Percentiles rank a stretch among this genome's conserved stretches.
phyloP scores from a whole-genome alignment of 2,888 invertebrate genomes.

The Thecophora atra region DNA sequence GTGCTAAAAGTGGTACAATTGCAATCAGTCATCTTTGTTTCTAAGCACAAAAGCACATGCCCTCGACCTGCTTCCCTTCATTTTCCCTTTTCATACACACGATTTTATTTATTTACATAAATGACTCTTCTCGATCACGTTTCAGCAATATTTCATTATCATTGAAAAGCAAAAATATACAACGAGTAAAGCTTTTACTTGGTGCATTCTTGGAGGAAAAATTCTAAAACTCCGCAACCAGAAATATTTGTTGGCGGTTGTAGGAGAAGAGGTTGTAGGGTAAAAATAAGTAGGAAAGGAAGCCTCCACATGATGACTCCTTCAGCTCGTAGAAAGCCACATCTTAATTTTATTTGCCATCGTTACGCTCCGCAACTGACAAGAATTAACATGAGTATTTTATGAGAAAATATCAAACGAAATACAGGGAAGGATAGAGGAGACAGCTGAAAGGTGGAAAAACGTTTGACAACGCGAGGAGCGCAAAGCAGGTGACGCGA shows the following conservation, averaged over 20 bases:
- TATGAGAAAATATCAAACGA: background rate
- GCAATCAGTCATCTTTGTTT: too few relatives aligned
- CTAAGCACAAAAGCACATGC: too few relatives aligned
- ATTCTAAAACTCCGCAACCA: background rate
- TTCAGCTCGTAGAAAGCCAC: slow-evolving; percentile 44
- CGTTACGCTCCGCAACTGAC: slow-evolving; percentile 54
- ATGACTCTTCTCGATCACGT: slow-evolving; percentile 50
- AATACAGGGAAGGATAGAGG: slow-evolving; percentile 21
- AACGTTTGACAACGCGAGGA: slow-evolving; percentile 28
- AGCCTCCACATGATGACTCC: slow-evolving; percentile 40
- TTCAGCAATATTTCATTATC: slow-evolving; percentile 58
- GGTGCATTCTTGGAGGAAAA: background rate
- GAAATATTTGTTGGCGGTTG: background rate
- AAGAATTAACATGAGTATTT: slow-evolving; percentile 47
- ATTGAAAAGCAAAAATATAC: slow-evolving; percentile 39
- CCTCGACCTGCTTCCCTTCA: too few relatives aligned
- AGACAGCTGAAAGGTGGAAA: slow-evolving; percentile 30
- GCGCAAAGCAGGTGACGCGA: slow-evolving; percentile 29
- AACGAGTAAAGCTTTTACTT: background rate
- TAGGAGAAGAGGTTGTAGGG: background rate
- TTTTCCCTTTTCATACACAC: too few relatives aligned
- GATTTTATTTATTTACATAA: background rate
- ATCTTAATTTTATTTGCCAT: slow-evolving; percentile 54
- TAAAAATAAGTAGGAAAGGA: background rate
- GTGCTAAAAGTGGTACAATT: too few relatives aligned